Conservation (phyloP, 1,140 invertebrate species). For the Asobara japonica region DNA sequence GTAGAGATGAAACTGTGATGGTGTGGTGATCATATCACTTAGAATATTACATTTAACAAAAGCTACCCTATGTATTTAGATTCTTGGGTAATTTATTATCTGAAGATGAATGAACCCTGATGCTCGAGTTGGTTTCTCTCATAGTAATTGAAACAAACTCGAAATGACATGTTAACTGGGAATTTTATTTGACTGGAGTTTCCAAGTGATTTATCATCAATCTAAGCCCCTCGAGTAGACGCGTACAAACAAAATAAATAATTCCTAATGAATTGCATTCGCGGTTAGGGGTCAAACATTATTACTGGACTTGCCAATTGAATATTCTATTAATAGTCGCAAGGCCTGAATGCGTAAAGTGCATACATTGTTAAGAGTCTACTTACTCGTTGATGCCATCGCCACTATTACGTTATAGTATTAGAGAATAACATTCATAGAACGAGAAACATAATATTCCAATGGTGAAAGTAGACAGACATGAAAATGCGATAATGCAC, state of each 20-base stretch:
- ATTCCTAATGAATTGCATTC: constrained; percentile 4
- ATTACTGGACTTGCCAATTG: constrained; percentile 8
- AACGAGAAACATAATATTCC: not conserved
- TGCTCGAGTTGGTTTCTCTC: no score
- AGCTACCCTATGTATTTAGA: no score
- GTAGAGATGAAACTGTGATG: not conserved
- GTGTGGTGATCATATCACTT: no score
- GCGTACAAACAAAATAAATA: not conserved
- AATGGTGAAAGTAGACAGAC: not conserved
- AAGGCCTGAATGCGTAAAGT: not conserved
- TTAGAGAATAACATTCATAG: not conserved
- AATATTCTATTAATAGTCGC: not conserved
- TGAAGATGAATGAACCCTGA: no score
- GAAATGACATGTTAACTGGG: not conserved
- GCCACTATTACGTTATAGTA: not conserved
- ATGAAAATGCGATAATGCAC: not conserved
- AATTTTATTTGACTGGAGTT: not conserved
- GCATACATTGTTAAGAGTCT: not conserved
- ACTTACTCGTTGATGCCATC: not conserved
- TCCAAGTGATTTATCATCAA: not conserved
- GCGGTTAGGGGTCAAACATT: not conserved
- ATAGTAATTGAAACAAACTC: no score
- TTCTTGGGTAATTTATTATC: no score
- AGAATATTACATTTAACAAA: no score
- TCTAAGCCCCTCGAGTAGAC: not conserved